Conservation (phyloP, 2,113 vertebrate genomes). For the Pedionomus torquatus region DNA sequence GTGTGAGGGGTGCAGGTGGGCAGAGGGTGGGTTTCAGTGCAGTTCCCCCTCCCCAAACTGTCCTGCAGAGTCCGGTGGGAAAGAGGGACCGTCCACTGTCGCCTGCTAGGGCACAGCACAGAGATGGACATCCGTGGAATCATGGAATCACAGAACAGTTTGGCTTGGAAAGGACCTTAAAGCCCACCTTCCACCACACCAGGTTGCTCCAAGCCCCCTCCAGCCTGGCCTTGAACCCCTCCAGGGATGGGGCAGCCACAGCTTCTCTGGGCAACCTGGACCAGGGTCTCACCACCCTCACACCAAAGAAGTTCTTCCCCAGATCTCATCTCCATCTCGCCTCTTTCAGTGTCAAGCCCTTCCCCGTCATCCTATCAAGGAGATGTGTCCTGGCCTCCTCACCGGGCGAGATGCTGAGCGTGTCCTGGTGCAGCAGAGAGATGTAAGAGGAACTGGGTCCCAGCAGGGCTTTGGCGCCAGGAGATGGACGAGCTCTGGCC, state of each 20-base stretch:
- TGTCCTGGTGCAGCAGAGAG: not conserved
- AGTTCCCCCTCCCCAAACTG: not conserved
- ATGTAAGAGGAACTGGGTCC: not conserved
- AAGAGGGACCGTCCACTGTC: not conserved
- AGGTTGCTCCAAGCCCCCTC: too few relatives aligned
- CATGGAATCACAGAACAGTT: too few relatives aligned
- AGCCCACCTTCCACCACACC: too few relatives aligned
- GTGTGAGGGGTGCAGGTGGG: not conserved
- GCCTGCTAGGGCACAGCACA: rapidly evolving
- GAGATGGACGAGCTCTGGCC: not conserved
- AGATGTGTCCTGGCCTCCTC: not conserved
- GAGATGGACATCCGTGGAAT: not conserved
- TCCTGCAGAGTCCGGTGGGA: not conserved
- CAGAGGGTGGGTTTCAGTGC: not conserved
- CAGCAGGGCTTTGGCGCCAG: not conserved
- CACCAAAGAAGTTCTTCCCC: too few relatives aligned
- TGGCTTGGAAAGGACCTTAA: too few relatives aligned
- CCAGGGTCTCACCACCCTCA: too few relatives aligned
- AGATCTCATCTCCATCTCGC: too few relatives aligned
- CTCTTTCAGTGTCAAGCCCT: too few relatives aligned
- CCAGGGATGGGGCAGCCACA: too few relatives aligned
- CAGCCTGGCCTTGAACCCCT: too few relatives aligned
- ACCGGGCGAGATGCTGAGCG: not conserved
- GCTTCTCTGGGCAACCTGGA: too few relatives aligned
- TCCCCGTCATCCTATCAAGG: not conserved